Evolutionary conservation across 2,113 vertebrate genomes (phyloP).

Genomic region (Hyaena hyaena): DNA sequence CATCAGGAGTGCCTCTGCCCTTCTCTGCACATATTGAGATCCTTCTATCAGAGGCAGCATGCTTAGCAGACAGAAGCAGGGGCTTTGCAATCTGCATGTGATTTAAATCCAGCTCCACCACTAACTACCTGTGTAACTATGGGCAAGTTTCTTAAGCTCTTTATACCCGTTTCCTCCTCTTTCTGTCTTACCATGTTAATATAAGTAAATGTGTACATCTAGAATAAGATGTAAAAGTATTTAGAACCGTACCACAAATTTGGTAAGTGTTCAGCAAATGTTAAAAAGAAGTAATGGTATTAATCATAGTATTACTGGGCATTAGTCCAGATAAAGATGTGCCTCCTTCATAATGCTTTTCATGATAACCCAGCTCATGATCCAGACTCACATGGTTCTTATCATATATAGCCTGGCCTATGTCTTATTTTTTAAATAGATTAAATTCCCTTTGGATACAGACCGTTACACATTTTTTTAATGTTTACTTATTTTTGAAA

Average conservation of each 20-base stretch:
- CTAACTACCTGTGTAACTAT: neutral
- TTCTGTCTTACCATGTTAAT: neutral
- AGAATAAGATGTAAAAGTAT: neutral
- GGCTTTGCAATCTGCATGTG: neutral
- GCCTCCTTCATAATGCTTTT: neutral
- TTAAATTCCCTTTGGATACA: neutral
- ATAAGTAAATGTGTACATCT: neutral
- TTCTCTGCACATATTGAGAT: neutral
- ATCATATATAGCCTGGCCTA: neutral
- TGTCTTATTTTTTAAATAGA: neutral
- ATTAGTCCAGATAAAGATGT: neutral
- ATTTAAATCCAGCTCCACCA: slow-evolving; percentile 4
- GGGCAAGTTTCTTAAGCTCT: neutral
- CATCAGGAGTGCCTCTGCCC: neutral
- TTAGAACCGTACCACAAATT: neutral
- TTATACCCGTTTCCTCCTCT: neutral
- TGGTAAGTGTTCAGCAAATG: neutral
- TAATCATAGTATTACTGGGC: neutral
- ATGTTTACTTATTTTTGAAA: too few relatives aligned
- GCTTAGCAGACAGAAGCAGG: neutral
- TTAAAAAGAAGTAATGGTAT: neutral
- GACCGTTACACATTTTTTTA: neutral
- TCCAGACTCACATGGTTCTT: neutral
- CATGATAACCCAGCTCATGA: neutral
- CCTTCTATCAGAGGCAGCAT: neutral